These are phyloP conservation scores for Furcifer pardalis DNA, from an alignment of 2,797 vertebrate species.

Conservation along the genomic window DNA sequence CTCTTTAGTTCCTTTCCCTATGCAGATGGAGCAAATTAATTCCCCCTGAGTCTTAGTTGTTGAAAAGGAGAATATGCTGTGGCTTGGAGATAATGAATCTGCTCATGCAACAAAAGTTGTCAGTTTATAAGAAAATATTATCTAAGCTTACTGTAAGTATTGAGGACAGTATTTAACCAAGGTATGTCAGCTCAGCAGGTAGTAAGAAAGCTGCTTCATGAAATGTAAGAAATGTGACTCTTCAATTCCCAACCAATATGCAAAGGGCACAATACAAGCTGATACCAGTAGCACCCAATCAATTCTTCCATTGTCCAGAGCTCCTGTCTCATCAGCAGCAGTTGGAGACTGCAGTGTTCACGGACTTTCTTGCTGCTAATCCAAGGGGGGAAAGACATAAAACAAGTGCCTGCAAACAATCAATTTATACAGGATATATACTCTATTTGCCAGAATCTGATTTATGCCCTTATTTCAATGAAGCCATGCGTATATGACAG, in stretches of 20 bases:
- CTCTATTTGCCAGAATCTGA: too few relatives aligned
- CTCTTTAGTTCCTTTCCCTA: not conserved
- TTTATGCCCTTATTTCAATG: too few relatives aligned
- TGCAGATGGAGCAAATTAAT: not conserved
- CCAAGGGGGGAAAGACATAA: too few relatives aligned
- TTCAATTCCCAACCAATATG: not conserved
- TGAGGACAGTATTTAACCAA: constrained; percentile 19
- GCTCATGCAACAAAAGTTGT: not conserved
- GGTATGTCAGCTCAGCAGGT: not conserved
- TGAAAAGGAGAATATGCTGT: not conserved
- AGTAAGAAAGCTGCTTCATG: not conserved
- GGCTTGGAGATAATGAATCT: not conserved
- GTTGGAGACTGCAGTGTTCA: not conserved
- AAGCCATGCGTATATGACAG: too few relatives aligned
- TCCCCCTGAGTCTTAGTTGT: constrained; percentile 2
- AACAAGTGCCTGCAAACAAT: too few relatives aligned
- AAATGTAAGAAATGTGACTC: constrained; percentile 1
- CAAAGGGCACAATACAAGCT: not conserved
- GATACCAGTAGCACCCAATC: not conserved
- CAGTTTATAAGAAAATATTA: constrained; percentile 8
- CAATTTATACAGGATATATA: too few relatives aligned
- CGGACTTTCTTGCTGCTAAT: not conserved
- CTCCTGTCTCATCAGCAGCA: not conserved
- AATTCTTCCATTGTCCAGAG: not conserved
- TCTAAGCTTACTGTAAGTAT: constrained; percentile 26